A percentile compares a stretch with the other conserved stretches of the same genome.
Evolutionary conservation across 1,140 invertebrate genomes (phyloP).

Genomic region (Semibalanus balanoides): DNA sequence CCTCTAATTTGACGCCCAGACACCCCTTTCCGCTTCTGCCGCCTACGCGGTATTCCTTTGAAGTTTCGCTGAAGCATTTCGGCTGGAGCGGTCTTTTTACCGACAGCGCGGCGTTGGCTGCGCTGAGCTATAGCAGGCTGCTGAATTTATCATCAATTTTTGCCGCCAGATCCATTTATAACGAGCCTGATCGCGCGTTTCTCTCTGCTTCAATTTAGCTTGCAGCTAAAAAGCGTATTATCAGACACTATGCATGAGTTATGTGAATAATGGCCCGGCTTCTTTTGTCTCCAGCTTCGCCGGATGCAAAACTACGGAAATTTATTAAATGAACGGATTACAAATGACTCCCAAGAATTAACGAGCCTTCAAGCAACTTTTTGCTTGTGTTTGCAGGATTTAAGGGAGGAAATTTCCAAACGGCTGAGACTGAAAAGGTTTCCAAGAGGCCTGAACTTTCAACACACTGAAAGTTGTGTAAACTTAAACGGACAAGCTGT

Average conservation of each 20-base stretch:
- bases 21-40: not conserved
- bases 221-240: not conserved
- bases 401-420: not conserved
- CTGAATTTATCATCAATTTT: slow-evolving; percentile 1
- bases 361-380: not conserved
- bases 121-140: not conserved
- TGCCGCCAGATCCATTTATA: not conserved
- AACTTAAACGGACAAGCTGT: too few species aligned
- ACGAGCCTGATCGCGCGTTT: not conserved
- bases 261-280: not conserved
- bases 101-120: not conserved
- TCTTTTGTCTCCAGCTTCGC: not conserved
- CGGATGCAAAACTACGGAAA: not conserved
- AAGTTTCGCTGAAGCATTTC: not conserved
- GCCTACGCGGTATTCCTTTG: not conserved
- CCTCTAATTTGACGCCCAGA: not conserved
- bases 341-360: not conserved
- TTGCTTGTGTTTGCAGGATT: not conserved
- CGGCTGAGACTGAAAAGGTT: not conserved
- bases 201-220: not conserved
- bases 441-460: not conserved
- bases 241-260: slow-evolving; percentile 2
- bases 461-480: not conserved
- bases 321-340: slow-evolving; percentile 1
- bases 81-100: not conserved